Base-by-base conservation (phyloP, 2,888 invertebrate genomes). In the Andrena hattorfiana region DNA sequence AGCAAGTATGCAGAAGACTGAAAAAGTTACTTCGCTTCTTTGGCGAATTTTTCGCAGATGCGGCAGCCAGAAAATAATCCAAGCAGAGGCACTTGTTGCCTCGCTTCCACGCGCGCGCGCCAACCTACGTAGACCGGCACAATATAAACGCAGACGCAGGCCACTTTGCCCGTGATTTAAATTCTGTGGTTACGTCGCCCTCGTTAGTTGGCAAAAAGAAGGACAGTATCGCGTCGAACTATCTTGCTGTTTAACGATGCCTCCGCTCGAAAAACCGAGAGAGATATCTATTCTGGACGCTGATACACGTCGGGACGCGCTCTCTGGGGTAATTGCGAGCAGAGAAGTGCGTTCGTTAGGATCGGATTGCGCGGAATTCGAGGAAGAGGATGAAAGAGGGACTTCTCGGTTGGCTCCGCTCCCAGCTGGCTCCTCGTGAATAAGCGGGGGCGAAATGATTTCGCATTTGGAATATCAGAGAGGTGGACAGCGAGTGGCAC, bases 331-430 rank as follows among this genome's bases (percentile, higher is more conserved):
- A 77, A 76, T 76, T 66, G 49, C 80, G 68, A 16, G 13, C 6
- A 5, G 23, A 67, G 62, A 51, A 51, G 56, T n/a, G 35, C 48
- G 63, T 78, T 77, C 68, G 66, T 77, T 73, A 71, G 72, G 66
- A 63, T 84, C 60, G 86, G 81, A 87, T 78, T 77, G 84, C 78
- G 69, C 62, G 85, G 86, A 89, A 87, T 88, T 88, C 83, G 82
- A 62, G 83, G 84, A 83, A 88, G 85, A 83, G 77, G 82, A 84
- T 69, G 84, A 69, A 81, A 67, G 80, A 82, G 82, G 56, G 51
- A 70, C 54, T 73, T 60, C 71, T 77, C 67, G 76, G 82, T 89
- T 89, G 89, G 89, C 88, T 73, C 26, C 63, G 80, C 13, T 86
- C 88, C 89, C 88, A 88, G 59, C 77, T 82, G 87, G 73, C 80